Base-by-base conservation (phyloP, 2,797 vertebrate genomes). In the Sebastes variabilis region DNA sequence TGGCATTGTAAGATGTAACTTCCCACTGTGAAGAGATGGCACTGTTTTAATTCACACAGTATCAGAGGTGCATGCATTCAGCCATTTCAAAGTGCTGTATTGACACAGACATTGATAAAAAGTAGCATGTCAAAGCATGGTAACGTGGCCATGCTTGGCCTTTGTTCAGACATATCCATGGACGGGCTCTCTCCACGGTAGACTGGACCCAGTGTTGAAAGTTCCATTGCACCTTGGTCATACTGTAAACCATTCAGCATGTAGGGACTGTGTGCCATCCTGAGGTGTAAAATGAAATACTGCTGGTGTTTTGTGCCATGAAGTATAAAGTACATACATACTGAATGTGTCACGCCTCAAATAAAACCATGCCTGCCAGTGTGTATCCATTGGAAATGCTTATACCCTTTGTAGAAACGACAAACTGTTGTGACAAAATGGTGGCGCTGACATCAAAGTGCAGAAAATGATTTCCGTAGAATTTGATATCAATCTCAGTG, bases 161-260 rank as follows among this genome's bases (percentile, higher is more conserved):
- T 88, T 54, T 75, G 69, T 82, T 89, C 80, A 91, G 82, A 69
- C 86, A 87, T 87, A 91, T 89, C 77, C 88, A 94, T 89, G 52
- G 89, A 91, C 30, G 66, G 83, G 79, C 32, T 87, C 81, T 89
- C 90, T 91, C 87, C 56, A 86, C 72, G 54, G 75, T 74, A 55
- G 25, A 77, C 75, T 77, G 24, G 18, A 55, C 32, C 11, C 27
- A 29, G 27, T 68, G 66, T 65, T 80, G 9, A 82, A 83, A 83
- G 61, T 64, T 61, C 24, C 81, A 92, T 86, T 83, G 69, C 80
- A 84, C 75, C 46, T 68, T 68, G 24, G 32, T 82, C 81, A 87
- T 87, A 66, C 27, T 76, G 62, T 84, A 77, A 84, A 75, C 75
- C 83, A 82, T 85, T 68, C 75, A 87, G 84, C 88, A 91, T 90